These are phyloP conservation scores for Microctenopoma lineatum DNA, from an alignment of 2,797 vertebrate genomes.

Conservation along the genomic window DNA sequence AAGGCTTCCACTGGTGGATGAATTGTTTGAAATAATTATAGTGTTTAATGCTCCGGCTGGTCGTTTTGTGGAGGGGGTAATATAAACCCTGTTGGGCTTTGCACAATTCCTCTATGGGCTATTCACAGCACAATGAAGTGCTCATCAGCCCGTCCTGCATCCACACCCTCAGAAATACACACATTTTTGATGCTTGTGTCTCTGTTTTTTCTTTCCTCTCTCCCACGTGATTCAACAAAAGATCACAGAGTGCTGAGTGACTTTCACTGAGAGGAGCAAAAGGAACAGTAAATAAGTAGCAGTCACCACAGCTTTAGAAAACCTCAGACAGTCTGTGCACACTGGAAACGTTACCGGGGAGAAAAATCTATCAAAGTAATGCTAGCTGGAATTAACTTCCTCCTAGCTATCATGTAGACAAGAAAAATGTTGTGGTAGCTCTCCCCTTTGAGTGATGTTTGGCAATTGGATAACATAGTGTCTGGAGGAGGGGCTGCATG, in stretches of 20 bases:
- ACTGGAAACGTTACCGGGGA: slow-evolving; percentile 12
- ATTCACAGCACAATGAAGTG: slow-evolving; percentile 54
- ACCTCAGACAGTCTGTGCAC: slow-evolving; percentile 18
- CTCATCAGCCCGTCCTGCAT: slow-evolving; percentile 42
- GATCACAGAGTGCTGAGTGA: slow-evolving; percentile 64
- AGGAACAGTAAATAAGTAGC: slow-evolving; percentile 39
- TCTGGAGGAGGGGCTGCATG: slow-evolving; percentile 37
- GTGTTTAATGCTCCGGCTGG: slow-evolving; percentile 66
- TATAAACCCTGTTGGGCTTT: slow-evolving; percentile 54
- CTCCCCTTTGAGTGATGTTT: slow-evolving; percentile 52
- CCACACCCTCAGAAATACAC: slow-evolving; percentile 26
- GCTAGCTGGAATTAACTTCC: slow-evolving; percentile 5
- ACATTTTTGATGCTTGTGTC: slow-evolving; percentile 23
- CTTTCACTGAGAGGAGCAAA: slow-evolving; percentile 48
- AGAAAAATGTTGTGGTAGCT: slow-evolving; percentile 17
- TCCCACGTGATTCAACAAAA: slow-evolving; percentile 70
- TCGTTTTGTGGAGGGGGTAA: slow-evolving; percentile 51
- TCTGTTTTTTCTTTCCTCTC: slow-evolving; percentile 36
- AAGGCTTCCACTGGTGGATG: slow-evolving; percentile 29
- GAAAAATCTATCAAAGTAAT: slow-evolving; percentile 24
- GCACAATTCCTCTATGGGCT: slow-evolving; percentile 52
- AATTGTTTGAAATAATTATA: slow-evolving; percentile 67
- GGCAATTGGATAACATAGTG: slow-evolving; percentile 38
- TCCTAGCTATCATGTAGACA: slow-evolving; percentile 26
- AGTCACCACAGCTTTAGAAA: slow-evolving; percentile 41